Evolutionary conservation across 2,888 invertebrate genomes (phyloP), one percentile per base, ranked within the genome.

Genomic region (Trissoscelio sp.): DNA sequence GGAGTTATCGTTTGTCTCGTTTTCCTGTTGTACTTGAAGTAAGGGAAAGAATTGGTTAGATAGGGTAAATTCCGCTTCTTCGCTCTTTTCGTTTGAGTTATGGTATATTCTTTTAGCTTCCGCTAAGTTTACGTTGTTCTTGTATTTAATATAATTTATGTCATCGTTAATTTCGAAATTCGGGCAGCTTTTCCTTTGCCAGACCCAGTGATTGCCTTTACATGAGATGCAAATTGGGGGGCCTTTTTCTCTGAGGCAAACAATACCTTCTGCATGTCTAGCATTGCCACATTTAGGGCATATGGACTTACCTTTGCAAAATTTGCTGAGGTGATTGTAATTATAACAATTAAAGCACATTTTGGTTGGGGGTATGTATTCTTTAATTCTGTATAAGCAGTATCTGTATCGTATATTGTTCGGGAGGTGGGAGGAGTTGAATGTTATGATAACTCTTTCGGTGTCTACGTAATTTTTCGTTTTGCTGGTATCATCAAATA

Each of bases 141-240:
- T n/a, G n/a, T n/a, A n/a, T n/a, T n/a, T n/a, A n/a, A n/a, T n/a
- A n/a, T n/a, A n/a, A n/a, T n/a, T n/a, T n/a, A n/a, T n/a, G n/a
- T n/a, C n/a, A n/a, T n/a, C n/a, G n/a, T n/a, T n/a, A n/a, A n/a
- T n/a, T n/a, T n/a, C n/a, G n/a, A n/a, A n/a, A n/a, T n/a, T n/a
- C n/a, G n/a, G n/a, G n/a, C n/a, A n/a, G n/a, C n/a, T n/a, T n/a
- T n/a, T n/a, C n/a, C n/a, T n/a, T n/a, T n/a, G n/a, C n/a, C n/a
- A 66, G 9, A 66, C 53, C 53, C 66, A 66, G 39, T 66, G 66
- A 51, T 37, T 34, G 7, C 70, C 58, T 39, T 58, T 34, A 6
- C 57, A 70, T 0, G 20, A 31, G 6, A 70, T 37, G 14, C 70
- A 60, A 7, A 12, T 7, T 0, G 70, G 66, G 3, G 9, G 37